Conservation (phyloP, 2,113 vertebrate species). For the Pipa parva region DNA sequence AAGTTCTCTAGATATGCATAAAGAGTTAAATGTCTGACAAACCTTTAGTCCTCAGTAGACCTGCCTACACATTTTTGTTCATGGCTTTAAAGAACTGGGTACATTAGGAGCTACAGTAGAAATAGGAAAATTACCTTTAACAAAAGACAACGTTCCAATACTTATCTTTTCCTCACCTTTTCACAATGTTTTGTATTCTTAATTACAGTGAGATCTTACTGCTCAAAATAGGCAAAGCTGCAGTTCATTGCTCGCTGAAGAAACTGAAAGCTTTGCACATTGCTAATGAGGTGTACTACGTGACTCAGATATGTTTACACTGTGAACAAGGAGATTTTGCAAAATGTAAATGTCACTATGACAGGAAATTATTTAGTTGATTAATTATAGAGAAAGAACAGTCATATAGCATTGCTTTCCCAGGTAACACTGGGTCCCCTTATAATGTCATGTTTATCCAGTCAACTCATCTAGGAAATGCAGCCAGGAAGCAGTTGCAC, state of each 20-base stretch:
- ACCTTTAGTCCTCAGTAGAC: too few species aligned
- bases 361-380: neutral
- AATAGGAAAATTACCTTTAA: neutral
- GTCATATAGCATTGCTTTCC: neutral
- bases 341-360: conserved; percentile 26
- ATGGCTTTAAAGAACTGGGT: too few species aligned
- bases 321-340: conserved; percentile 3
- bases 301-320: conserved; percentile 9
- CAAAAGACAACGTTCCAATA: too few species aligned
- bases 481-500: neutral
- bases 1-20: too few species aligned
- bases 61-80: too few species aligned
- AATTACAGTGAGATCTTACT: neutral
- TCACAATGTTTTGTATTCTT: neutral
- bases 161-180: neutral
- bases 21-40: too few species aligned
- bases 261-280: neutral
- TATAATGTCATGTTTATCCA: neutral
- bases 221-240: neutral
- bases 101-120: too few species aligned
- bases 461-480: neutral
- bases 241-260: neutral
- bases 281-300: neutral
- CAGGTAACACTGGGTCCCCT: neutral
- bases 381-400: neutral